A percentile compares a stretch with the other conserved stretches of the same genome.
These are phyloP conservation scores for Muscicapa striata DNA, from an alignment of 2,797 vertebrate genomes.

Conservation along the genomic window DNA sequence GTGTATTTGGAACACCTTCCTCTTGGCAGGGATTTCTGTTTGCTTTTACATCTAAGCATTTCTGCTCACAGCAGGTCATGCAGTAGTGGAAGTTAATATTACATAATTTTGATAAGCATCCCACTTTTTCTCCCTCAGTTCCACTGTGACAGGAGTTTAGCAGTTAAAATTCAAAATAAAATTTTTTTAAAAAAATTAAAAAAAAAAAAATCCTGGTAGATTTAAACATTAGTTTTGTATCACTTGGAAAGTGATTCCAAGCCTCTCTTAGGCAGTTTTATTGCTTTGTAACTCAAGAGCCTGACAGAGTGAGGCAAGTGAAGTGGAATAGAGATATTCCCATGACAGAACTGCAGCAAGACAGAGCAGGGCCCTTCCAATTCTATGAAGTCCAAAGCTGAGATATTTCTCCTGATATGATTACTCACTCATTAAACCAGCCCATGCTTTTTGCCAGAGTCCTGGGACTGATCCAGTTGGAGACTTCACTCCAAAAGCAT, in stretches of 20 bases:
- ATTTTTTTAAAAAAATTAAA: background rate
- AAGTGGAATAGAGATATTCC: background rate
- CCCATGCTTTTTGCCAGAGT: background rate
- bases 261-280: background rate
- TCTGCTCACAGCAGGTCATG: slow-evolving; percentile 32
- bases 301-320: background rate
- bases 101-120: slow-evolving; percentile 31
- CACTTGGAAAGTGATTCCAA: background rate
- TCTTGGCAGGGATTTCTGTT: slow-evolving; percentile 38
- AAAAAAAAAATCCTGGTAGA: background rate
- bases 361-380: background rate
- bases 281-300: background rate
- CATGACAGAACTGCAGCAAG: background rate
- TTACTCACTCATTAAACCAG: background rate
- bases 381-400: background rate
- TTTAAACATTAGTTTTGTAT: slow-evolving; percentile 28
- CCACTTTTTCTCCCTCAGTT: slow-evolving; percentile 1
- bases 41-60: slow-evolving; percentile 40
- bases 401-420: background rate
- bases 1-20: background rate
- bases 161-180: background rate
- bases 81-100: slow-evolving; percentile 46
- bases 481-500: background rate
- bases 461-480: background rate
- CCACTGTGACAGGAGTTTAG: slow-evolving; percentile 3